A percentile compares a stretch with the other conserved stretches of the same genome.
phyloP scores from a whole-genome alignment of 2,888 invertebrate species.

The Oasisia sp. region DNA sequence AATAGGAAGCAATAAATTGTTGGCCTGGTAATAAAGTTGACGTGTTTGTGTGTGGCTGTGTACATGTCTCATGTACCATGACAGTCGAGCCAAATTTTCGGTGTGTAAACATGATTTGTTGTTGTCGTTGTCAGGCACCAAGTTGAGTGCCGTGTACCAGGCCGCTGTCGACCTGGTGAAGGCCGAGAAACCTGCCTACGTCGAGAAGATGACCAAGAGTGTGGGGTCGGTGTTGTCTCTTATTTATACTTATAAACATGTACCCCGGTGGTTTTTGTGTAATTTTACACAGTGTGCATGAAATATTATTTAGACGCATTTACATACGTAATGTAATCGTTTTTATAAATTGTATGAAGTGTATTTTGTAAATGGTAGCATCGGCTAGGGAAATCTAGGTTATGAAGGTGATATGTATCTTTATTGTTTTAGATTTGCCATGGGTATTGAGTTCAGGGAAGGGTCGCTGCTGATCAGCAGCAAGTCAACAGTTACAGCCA shows the following conservation, averaged over 20 bases:
- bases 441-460: constrained; percentile 98
- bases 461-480: constrained; percentile 90
- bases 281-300: background rate
- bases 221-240: constrained; percentile 75
- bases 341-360: background rate
- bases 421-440: constrained; percentile 79
- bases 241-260: no score
- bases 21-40: no score
- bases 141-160: constrained; percentile 41
- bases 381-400: background rate
- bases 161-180: constrained; percentile 38
- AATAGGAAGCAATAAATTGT: no score
- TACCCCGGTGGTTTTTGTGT: background rate
- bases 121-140: constrained; percentile 34
- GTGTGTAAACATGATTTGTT: background rate
- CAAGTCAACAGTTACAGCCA: constrained; percentile 82
- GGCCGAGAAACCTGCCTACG: constrained; percentile 47
- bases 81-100: background rate
- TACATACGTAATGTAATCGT: background rate
- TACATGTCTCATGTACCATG: no score
- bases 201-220: constrained; percentile 91
- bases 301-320: background rate
- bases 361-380: background rate
- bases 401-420: background rate
- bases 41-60: background rate